Percentiles rank a stretch among this genome's conserved stretches.
These are phyloP conservation scores for Malurus melanocephalus DNA, from an alignment of 2,113 vertebrate species.

Conservation along the genomic window DNA sequence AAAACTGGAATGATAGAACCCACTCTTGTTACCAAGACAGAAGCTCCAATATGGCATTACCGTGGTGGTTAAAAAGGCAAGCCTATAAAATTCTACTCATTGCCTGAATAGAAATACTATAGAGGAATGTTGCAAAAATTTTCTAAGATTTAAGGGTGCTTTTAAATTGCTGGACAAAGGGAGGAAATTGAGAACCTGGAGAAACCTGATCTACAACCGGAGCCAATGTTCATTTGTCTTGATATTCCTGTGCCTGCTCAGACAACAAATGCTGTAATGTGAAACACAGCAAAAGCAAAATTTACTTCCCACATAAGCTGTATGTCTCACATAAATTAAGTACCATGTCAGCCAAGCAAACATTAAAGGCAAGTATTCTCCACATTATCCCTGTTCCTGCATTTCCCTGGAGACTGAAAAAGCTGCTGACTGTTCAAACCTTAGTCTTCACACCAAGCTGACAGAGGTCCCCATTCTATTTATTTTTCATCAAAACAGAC, in stretches of 20 bases:
- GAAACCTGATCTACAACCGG: neutral
- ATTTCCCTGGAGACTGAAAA: neutral
- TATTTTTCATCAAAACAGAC: neutral
- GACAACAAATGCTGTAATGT: neutral
- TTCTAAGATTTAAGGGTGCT: neutral
- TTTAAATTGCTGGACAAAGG: neutral
- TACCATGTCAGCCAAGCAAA: neutral
- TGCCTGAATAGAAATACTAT: neutral
- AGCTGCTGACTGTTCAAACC: neutral
- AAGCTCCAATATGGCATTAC: rapidly evolving
- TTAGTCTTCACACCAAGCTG: neutral
- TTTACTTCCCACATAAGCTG: neutral
- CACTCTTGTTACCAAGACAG: neutral
- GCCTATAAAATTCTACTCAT: neutral
- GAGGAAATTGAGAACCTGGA: neutral
- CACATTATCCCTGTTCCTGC: neutral
- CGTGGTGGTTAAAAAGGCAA: neutral
- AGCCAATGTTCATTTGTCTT: neutral
- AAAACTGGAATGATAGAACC: neutral
- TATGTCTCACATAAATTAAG: neutral
- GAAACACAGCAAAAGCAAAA: neutral
- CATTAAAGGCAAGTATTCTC: neutral
- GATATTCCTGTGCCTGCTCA: neutral
- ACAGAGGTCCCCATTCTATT: neutral
- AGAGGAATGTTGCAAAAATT: neutral